Evolutionary conservation across 2,113 vertebrate genomes (phyloP).

Genomic region (Crotalus tigris): DNA sequence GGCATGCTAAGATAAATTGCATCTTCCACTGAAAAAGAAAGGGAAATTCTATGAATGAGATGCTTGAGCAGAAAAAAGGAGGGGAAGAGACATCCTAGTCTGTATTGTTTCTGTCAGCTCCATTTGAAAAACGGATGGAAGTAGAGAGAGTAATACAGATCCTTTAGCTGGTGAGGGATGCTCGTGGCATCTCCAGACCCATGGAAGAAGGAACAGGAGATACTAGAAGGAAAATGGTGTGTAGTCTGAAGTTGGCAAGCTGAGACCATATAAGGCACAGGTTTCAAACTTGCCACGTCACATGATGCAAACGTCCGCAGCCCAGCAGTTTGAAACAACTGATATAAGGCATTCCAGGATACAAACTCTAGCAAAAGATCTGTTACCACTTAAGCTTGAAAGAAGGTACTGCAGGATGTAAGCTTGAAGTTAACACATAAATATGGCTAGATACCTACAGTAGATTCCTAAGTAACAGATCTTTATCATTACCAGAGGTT

Average conservation of each 20-base stretch:
- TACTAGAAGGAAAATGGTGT: not conserved
- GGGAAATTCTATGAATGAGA: not conserved
- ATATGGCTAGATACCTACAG: not conserved
- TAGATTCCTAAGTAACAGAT: not conserved
- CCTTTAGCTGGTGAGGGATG: not conserved
- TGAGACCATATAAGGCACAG: not conserved
- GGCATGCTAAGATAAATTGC: not conserved
- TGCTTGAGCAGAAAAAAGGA: not conserved
- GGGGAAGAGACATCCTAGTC: not conserved
- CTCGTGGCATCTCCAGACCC: not conserved
- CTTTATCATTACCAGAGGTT: too few species aligned
- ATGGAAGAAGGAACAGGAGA: not conserved
- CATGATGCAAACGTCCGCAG: too few species aligned
- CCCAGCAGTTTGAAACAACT: too few species aligned
- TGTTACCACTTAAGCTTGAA: not conserved
- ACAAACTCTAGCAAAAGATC: not conserved
- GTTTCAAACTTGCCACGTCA: too few species aligned
- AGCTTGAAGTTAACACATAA: not conserved
- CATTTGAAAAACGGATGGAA: not conserved
- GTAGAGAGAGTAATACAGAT: not conserved
- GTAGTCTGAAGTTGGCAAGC: not conserved
- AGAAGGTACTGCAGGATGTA: not conserved
- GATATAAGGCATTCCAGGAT: not conserved
- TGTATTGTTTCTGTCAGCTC: not conserved
- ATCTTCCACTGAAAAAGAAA: not conserved